phyloP scores from a whole-genome alignment of 1,140 invertebrate genomes.

The Hylyphantes graminicola region DNA sequence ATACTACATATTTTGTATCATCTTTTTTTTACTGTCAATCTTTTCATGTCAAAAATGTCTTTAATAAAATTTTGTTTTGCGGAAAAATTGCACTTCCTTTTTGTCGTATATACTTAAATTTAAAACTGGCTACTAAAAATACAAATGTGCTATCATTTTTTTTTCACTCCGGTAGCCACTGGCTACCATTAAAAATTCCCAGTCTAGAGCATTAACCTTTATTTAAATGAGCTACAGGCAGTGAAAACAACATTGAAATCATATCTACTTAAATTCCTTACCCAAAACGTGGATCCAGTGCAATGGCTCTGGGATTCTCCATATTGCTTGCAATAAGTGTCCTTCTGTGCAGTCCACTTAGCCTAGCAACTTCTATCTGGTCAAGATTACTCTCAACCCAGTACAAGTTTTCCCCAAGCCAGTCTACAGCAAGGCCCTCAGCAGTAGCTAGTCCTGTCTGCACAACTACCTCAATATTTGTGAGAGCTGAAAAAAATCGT shows the following conservation, averaged over 20 bases:
- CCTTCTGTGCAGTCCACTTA: conserved; percentile 81
- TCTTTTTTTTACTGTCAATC: too few species aligned
- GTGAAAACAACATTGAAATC: neutral
- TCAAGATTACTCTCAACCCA: conserved; percentile 87
- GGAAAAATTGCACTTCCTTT: too few species aligned
- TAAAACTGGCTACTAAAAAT: too few species aligned
- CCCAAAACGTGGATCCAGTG: conserved; percentile 83
- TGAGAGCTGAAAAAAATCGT: conserved; percentile 71
- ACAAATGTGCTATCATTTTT: too few species aligned
- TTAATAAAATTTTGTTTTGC: too few species aligned
- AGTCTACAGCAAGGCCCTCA: conserved; percentile 87
- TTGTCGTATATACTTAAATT: too few species aligned
- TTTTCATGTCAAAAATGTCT: too few species aligned
- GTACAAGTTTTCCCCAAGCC: conserved; percentile 85
- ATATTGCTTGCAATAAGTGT: conserved; percentile 87
- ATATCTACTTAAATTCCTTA: conserved; percentile 63
- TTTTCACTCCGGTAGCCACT: too few species aligned
- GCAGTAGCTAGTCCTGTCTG: conserved; percentile 85
- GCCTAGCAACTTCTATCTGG: conserved; percentile 88
- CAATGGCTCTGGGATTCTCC: conserved; percentile 86
- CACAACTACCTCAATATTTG: conserved; percentile 84
- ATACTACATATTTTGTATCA: too few species aligned
- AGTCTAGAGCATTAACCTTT: neutral
- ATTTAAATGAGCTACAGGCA: neutral
- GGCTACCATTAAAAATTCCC: too few species aligned